Conservation (phyloP, 2,797 vertebrate genomes). For the Parauchenoglanis punctatus region DNA sequence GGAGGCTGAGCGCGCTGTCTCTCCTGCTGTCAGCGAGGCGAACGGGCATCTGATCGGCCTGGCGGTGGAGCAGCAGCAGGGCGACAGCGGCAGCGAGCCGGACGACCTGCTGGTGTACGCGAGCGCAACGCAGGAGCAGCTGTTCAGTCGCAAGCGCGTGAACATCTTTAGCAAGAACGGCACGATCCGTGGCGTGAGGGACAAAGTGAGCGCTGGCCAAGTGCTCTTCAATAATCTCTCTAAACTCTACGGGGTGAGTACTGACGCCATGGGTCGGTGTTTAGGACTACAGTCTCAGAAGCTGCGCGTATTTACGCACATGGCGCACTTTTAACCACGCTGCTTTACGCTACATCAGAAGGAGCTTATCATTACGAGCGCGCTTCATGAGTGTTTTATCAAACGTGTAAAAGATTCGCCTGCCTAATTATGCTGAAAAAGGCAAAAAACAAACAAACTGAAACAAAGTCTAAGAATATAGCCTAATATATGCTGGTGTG, state of each 20-base stretch:
- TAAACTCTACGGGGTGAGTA: slow-evolving; percentile 87
- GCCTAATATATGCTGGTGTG: not conserved
- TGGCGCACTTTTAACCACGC: not conserved
- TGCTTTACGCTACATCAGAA: not conserved
- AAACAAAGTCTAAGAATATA: not conserved
- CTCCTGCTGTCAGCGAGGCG: slow-evolving; percentile 72
- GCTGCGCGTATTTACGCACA: slow-evolving; percentile 4
- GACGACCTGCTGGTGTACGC: slow-evolving; percentile 89
- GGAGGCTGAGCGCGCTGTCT: slow-evolving; percentile 75
- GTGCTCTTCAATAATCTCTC: slow-evolving; percentile 95
- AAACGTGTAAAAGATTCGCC: not conserved
- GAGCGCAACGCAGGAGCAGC: slow-evolving; percentile 83
- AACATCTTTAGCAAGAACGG: slow-evolving; percentile 99
- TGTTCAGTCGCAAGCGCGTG: slow-evolving; percentile 87
- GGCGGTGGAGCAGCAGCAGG: slow-evolving; percentile 65
- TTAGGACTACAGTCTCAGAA: not conserved
- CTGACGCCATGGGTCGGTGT: not conserved
- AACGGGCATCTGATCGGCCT: slow-evolving; percentile 85
- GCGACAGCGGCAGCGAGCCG: slow-evolving; percentile 78
- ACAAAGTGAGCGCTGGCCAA: slow-evolving; percentile 99
- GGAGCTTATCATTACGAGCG: not conserved
- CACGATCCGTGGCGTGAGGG: slow-evolving; percentile 92
- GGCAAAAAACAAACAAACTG: not conserved
- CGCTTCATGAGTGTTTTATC: not conserved
- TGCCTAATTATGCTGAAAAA: not conserved